Base-by-base conservation (phyloP, 2,888 invertebrate species). In the Scrobipalpa costella region DNA sequence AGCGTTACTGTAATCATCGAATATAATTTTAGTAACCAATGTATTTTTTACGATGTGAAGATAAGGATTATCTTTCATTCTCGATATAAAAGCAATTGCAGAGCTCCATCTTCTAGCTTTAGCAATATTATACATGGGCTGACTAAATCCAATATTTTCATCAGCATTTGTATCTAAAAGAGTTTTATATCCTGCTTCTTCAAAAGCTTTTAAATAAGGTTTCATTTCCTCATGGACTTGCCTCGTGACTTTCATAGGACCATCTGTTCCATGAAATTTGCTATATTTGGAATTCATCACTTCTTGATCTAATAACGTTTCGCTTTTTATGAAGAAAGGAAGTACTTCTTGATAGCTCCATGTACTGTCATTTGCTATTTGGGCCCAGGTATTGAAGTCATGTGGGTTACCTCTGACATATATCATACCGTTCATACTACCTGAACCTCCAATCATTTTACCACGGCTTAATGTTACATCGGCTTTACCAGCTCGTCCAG, bases 21-120 rank as follows among this genome's bases (percentile, higher is more conserved):
- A 71, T 40, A 72, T 33, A 47, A 79, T 72, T 69, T 77, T 68
- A 0, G 66, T 72, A 0, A 68, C 76, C 5, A 71, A 49, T n/a
- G 72, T 69, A 7, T 68, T 67, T 62, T 69, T 76, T 7, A 68
- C 60, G 11, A 78, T 74, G 93, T 94, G 57, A 93, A 88, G 36
- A 93, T 94, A 15, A 93, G 94, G 34, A 74, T 80, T 64, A 7
- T 71, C 17, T 62, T 69, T 73, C 3, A 69, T 63, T 8, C 67
- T 64, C 8, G 63, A 38, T 17, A 77, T 47, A 34, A 70, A 74
- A 11, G 66, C 55, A 13, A 87, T 75, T 0, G 92, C 80, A 17
- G 38, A 17, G 11, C 57, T 58, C 34, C 34, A 34, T 13, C 57
- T 17, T 19, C 13, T 36, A 11, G 19, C 38, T 34, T 58, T 9